Base-by-base conservation (phyloP, 2,113 vertebrate genomes). In the Proteles cristata region DNA sequence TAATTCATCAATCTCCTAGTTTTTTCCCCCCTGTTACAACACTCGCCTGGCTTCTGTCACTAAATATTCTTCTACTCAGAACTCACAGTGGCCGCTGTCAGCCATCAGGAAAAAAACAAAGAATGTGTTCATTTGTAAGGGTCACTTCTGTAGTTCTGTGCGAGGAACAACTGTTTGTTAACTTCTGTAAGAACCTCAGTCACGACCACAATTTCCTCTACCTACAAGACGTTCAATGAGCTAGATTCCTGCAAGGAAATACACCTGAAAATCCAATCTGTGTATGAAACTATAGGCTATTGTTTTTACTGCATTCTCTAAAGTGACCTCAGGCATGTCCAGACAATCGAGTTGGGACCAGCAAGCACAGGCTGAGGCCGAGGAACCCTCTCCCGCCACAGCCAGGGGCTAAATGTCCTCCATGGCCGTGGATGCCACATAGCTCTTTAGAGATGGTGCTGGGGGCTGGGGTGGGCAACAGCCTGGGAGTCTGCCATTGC, bases 1-100 rank as follows among this genome's bases (percentile, higher is more conserved):
- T 63, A 95, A 97, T 85, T 73, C 88, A 83, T 95, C 95, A 83
- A 0, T 45, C 93, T 96, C 86, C 48, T 21, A 31, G 71, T 48
- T n/a, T 87, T 90, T 68, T 48, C 31, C 81, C 43, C 45, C 71
- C 68, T 1, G 35, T 55, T 26, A 83, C 50, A 43, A 71, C 8
- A 23, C 15, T 4, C 35, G 53, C 71, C 69, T 10, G 11, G 48
- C 26, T 92, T 80, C 14, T 80, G 81, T 45, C 65, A 33, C 92
- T 35, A 73, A 83, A 81, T 8, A 5, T n/a, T 35, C 73, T 39
- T 73, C 73, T 48, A 4, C 91, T 39, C 28, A 19, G 87, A 53
- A 48, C 61, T 31, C 79, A 21, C 31, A 33, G 95, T 2, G 1
- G 95, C 77, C 4, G 39, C 96, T 26, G 35, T 81, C 93, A 82